Evolutionary conservation across 2,888 invertebrate genomes (phyloP).

Genomic region (Ceramica pisi): DNA sequence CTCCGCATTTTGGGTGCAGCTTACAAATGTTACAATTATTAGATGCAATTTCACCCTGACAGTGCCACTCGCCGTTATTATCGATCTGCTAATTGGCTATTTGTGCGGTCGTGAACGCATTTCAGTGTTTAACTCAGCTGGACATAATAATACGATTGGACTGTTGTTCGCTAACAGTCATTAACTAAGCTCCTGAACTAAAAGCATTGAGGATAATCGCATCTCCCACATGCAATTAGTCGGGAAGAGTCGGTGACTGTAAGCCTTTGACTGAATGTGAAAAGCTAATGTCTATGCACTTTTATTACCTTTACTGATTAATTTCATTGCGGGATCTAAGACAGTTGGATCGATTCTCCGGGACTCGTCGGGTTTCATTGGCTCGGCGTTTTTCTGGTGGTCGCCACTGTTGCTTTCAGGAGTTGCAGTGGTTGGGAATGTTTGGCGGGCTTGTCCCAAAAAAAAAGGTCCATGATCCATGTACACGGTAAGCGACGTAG

Average conservation of each 20-base stretch:
- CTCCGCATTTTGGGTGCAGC: conserved; percentile 50
- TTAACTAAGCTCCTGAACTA: conserved; percentile 25
- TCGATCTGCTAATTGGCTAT: conserved; percentile 55
- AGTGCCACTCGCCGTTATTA: conserved; percentile 38
- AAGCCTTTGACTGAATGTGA: conserved; percentile 4
- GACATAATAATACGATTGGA: conserved; percentile 30
- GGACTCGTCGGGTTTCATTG: too few relatives aligned
- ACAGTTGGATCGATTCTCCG: too few relatives aligned
- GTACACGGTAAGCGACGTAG: not conserved
- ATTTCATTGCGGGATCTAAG: too few relatives aligned
- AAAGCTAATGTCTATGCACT: not conserved
- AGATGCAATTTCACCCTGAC: conserved; percentile 44
- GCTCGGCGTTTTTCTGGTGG: too few relatives aligned
- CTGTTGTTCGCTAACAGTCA: conserved; percentile 38
- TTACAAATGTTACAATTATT: conserved; percentile 64
- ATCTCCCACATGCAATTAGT: conserved; percentile 25
- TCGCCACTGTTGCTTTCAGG: too few relatives aligned
- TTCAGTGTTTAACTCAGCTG: conserved; percentile 39
- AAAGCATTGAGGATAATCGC: conserved; percentile 30
- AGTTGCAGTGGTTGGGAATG: too few relatives aligned
- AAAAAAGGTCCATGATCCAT: not conserved
- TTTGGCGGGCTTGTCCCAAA: too few relatives aligned
- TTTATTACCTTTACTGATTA: not conserved
- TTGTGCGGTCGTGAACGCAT: conserved; percentile 33
- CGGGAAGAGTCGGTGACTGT: not conserved